Base-by-base conservation (phyloP, 2,797 vertebrate species). In the Cyclura pinguis region DNA sequence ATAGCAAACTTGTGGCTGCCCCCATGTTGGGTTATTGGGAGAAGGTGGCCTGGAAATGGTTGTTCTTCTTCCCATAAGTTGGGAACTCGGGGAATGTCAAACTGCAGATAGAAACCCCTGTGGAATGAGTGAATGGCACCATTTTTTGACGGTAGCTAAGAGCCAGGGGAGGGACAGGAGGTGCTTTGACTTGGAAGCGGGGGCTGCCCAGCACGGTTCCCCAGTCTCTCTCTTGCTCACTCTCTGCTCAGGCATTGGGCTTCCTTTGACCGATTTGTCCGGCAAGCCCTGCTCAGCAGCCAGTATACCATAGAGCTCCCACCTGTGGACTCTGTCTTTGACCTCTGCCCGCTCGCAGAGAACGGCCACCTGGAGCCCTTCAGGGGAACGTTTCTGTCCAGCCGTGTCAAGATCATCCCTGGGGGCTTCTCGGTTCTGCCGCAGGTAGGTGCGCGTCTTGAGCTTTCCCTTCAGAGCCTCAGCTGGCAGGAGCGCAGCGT, bases 251-350 rank as follows among this genome's bases (percentile, higher is more conserved):
- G 98, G 87, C 90, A 97, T 86, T 98, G 97, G 98, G 94, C 96
- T 73, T 91, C 96, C 80, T 98, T 98, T 92, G 97, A 98, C 89
- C 73, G 80, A 55, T 96, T 98, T 85, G 96, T 96, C 64, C 97
- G 97, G 16, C 91, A 94, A 64, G 94, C 96, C n/a, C 93, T 98
- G n/a, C 92, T 89, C 47, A 76, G 87, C 32, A 96, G 97, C 90
- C 90, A 95, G 57, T 97, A 96, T 91, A 96, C 96, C 90, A 96
- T 98, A 82, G 92, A 96, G 89, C 94, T 97, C 80, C 98, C 98
- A 8, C 38, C 95, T 32, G 94, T 93, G 47, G 96, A 95, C 32
- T 97, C 95, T 22, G 96, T 98, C 38, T 98, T 98, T 95, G 98
- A 99, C 69, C 94, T 98, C 76, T 97, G 97, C 74, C 97, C 98